Conservation (phyloP, 1,140 invertebrate genomes). For the Bombus affinis region DNA sequence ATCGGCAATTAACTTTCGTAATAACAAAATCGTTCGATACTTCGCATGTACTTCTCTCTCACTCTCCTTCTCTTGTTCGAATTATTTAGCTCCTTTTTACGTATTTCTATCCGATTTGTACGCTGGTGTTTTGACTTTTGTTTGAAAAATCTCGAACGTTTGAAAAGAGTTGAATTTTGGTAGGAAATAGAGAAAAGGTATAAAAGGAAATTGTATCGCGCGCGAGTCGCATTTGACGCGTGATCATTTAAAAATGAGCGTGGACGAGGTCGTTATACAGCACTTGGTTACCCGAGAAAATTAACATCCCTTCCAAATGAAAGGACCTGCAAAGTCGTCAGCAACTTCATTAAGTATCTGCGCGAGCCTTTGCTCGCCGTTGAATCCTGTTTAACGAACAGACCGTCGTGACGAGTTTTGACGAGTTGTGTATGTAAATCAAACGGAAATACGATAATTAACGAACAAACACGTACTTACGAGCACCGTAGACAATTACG, state of each 20-base stretch:
- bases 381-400: constrained; percentile 53
- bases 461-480: constrained; percentile 20
- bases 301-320: constrained; percentile 46
- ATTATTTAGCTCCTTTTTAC: too few relatives aligned
- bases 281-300: constrained; percentile 24
- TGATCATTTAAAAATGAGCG: constrained; percentile 39
- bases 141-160: background rate
- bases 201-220: background rate
- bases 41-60: background rate
- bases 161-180: background rate
- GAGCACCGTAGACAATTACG: background rate
- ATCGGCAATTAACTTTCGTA: background rate
- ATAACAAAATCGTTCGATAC: background rate
- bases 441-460: constrained; percentile 51
- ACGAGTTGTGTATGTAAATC: constrained; percentile 38
- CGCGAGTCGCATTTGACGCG: too few relatives aligned
- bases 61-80: too few relatives aligned
- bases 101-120: background rate
- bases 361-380: background rate
- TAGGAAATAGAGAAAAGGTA: too few relatives aligned
- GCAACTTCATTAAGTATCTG: constrained; percentile 55
- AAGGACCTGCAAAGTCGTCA: constrained; percentile 24
- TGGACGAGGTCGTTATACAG: constrained; percentile 38
- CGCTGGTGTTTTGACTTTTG: background rate
- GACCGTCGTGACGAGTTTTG: constrained; percentile 14